A percentile compares a stretch with the other conserved stretches of the same genome.
Conservation (phyloP, 2,888 invertebrate genomes). For the Odontocerum albicorne region DNA sequence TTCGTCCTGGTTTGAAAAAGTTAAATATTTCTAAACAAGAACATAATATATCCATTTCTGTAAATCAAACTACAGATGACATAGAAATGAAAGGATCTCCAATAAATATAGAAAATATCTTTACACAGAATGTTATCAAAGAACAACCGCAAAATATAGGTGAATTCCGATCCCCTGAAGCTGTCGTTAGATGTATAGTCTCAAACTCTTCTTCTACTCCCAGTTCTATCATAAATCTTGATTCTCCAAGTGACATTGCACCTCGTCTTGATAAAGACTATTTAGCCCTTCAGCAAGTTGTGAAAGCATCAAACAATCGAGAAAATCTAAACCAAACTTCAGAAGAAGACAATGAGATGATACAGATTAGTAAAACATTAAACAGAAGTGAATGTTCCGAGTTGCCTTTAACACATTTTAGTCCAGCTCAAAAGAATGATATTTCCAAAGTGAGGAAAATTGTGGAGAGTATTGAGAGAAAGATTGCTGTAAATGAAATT, state of each 20-base stretch:
- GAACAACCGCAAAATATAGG: no score
- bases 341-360: not conserved
- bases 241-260: not conserved
- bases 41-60: not conserved
- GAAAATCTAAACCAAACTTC: not conserved
- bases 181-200: not conserved
- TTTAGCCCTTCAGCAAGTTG: constrained; percentile 7
- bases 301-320: not conserved
- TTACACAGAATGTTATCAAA: not conserved
- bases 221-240: constrained; percentile 1
- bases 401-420: constrained; percentile 6
- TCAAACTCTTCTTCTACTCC: not conserved
- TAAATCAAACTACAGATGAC: not conserved
- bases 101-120: not conserved
- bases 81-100: not conserved
- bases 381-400: constrained; percentile 4
- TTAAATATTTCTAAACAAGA: constrained; percentile 52
- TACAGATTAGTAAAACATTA: no score
- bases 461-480: constrained; percentile 5
- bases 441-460: constrained; percentile 1
- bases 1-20: constrained; percentile 49
- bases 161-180: constrained; percentile 7
- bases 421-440: constrained; percentile 7
- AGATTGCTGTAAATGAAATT: constrained; percentile 10
- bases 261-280: constrained; percentile 9